phyloP scores from a whole-genome alignment of 2,113 vertebrate genomes.

The Pelecanus crispus region DNA sequence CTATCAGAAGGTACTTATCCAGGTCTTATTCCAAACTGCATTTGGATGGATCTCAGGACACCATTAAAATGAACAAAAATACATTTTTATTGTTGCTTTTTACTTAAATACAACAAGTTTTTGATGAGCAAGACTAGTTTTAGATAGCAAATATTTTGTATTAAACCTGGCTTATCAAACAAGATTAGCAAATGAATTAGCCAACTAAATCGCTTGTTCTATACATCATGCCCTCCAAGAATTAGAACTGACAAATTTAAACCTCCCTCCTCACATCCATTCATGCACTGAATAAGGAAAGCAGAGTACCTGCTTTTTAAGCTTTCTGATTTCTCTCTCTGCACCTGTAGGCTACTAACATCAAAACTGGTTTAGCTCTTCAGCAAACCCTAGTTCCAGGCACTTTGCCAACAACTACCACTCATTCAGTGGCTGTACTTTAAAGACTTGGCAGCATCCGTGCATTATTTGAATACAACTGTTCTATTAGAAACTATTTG shows the following conservation, averaged over 20 bases:
- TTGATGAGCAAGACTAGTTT: neutral
- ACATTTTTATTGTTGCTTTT: neutral
- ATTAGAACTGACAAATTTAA: neutral
- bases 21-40: neutral
- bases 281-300: neutral
- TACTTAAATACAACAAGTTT: neutral
- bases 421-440: neutral
- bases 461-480: neutral
- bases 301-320: neutral
- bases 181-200: neutral
- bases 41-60: neutral
- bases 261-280: neutral
- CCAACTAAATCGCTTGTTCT: neutral
- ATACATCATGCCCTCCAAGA: neutral
- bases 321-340: neutral
- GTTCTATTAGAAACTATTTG: constrained; percentile 14
- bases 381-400: neutral
- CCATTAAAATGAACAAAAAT: neutral
- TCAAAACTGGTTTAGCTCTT: neutral
- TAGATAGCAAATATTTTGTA: neutral
- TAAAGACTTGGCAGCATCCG: constrained; percentile 18
- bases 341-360: neutral
- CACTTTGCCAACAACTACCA: neutral
- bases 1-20: neutral
- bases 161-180: neutral